Evolutionary conservation across 2,113 vertebrate species (phyloP).

Genomic region (Myanophis thanlyinensis): DNA sequence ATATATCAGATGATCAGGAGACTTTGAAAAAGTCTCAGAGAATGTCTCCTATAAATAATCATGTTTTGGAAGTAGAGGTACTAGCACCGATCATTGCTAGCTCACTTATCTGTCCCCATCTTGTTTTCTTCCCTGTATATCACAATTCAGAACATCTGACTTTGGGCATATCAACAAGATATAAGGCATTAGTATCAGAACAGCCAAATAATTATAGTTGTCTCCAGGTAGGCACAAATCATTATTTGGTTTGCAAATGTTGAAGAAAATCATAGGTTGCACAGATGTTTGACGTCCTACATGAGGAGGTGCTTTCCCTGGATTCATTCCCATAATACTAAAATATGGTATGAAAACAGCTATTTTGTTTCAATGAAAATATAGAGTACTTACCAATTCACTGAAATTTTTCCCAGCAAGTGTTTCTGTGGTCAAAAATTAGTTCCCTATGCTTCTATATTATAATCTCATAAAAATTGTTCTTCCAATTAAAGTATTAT

Average conservation of each 20-base stretch:
- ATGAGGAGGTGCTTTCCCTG: too few relatives aligned
- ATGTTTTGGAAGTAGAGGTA: neutral
- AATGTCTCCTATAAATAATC: neutral
- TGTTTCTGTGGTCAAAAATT: neutral
- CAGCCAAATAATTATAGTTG: neutral
- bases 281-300: neutral
- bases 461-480: neutral
- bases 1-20: neutral
- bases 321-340: neutral
- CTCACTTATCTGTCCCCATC: neutral
- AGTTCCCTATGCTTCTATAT: neutral
- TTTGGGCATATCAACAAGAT: neutral
- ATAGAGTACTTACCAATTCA: neutral
- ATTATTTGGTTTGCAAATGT: neutral
- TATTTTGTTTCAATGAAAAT: neutral
- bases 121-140: neutral
- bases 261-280: neutral
- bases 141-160: neutral
- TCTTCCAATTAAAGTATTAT: neutral
- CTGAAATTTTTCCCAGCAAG: neutral
- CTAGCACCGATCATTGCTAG: neutral
- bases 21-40: neutral
- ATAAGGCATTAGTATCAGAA: neutral
- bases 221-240: neutral
- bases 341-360: neutral